Percentiles rank a stretch among this genome's conserved stretches.
Evolutionary conservation across 2,113 vertebrate species (phyloP).

Genomic region (Cynoglossus semilaevis): DNA sequence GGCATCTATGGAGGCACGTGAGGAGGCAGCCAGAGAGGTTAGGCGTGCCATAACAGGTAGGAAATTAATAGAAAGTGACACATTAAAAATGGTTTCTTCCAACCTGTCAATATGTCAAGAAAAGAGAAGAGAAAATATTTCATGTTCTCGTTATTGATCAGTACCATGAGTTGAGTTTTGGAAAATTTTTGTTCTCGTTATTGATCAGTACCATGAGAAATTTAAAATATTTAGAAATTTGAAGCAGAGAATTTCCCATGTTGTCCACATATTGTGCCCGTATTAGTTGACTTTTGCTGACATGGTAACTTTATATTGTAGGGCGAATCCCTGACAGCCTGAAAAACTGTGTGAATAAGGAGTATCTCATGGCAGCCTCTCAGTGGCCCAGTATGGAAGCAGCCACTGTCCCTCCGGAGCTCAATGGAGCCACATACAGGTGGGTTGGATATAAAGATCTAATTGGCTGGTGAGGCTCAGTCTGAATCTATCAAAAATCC

Average conservation of each 20-base stretch:
- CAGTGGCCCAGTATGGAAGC: conserved; percentile 90
- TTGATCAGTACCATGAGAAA: too few species aligned
- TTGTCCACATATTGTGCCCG: too few species aligned
- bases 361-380: conserved; percentile 88
- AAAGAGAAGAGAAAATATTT: too few species aligned
- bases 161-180: too few species aligned
- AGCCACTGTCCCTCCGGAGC: conserved; percentile 85
- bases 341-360: conserved; percentile 95
- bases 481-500: background rate
- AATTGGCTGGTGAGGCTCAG: background rate
- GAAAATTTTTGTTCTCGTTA: too few species aligned
- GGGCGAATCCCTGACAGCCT: conserved; percentile 90
- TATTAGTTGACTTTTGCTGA: background rate
- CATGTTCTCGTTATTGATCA: too few species aligned
- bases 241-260: too few species aligned
- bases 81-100: too few species aligned
- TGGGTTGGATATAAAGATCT: conserved; percentile 43
- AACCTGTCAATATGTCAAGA: too few species aligned
- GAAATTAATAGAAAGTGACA: background rate
- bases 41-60: conserved; percentile 88
- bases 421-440: conserved; percentile 88
- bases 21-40: conserved; percentile 88
- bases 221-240: too few species aligned
- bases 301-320: conserved; percentile 37
- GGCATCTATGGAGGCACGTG: conserved; percentile 86